Evolutionary conservation across 2,888 invertebrate genomes (phyloP).

Genomic region (Ormyrus labotus): DNA sequence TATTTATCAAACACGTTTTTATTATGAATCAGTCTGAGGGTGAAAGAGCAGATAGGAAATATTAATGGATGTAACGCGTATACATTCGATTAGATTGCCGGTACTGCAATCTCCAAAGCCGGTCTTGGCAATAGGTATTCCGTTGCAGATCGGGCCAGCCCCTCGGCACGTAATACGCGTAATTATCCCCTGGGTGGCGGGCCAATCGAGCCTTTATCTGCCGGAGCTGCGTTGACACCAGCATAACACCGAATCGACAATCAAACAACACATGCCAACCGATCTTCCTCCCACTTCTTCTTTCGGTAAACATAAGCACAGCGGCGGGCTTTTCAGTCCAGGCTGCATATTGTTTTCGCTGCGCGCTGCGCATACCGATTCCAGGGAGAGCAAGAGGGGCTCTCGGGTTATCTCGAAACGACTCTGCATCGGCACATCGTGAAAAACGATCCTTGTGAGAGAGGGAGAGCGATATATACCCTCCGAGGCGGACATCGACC

Average conservation of each 20-base stretch:
- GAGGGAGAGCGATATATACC: slow-evolving; percentile 54
- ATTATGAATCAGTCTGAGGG: slow-evolving; percentile 35
- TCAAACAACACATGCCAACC: slow-evolving; percentile 66
- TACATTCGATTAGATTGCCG: slow-evolving; percentile 50
- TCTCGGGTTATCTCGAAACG: slow-evolving; percentile 65
- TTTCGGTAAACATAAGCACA: slow-evolving; percentile 64
- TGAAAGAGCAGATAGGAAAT: slow-evolving; percentile 40
- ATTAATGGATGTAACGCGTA: slow-evolving; percentile 52
- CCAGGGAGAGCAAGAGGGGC: slow-evolving; percentile 42
- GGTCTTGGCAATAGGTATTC: neutral
- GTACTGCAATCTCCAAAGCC: neutral
- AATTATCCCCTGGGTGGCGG: slow-evolving; percentile 65
- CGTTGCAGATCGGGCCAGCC: slow-evolving; percentile 7
- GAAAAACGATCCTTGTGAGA: slow-evolving; percentile 72
- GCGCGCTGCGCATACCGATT: slow-evolving; percentile 52
- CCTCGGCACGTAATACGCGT: neutral
- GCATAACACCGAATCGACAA: slow-evolving; percentile 68
- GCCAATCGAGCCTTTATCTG: slow-evolving; percentile 61
- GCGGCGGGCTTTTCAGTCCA: slow-evolving; percentile 38
- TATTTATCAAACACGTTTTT: slow-evolving; percentile 54
- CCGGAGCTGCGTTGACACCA: slow-evolving; percentile 63
- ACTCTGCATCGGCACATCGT: slow-evolving; percentile 59
- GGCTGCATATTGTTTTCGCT: slow-evolving; percentile 65
- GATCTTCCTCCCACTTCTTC: slow-evolving; percentile 60
- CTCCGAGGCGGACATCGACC: slow-evolving; percentile 44